A percentile compares a stretch with the other conserved stretches of the same genome.
phyloP scores from a whole-genome alignment of 2,113 vertebrate genomes.

The Callospermophilus lateralis region DNA sequence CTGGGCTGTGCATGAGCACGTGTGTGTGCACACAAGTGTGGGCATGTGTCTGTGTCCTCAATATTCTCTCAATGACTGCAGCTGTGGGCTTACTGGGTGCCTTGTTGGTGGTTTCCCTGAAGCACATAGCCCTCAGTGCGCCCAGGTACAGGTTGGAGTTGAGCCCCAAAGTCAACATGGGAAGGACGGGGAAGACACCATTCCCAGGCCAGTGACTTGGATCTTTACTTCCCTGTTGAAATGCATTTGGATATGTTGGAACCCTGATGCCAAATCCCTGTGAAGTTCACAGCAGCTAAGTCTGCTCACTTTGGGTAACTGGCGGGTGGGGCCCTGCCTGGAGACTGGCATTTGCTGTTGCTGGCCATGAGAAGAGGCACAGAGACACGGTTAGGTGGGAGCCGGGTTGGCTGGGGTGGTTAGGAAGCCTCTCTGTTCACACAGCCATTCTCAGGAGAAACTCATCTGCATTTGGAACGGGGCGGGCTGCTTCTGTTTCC shows the following conservation, averaged over 20 bases:
- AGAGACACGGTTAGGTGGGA: background rate
- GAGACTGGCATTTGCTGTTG: background rate
- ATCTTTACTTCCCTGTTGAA: too few species aligned
- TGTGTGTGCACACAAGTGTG: background rate
- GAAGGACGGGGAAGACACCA: too few species aligned
- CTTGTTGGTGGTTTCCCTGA: accelerated
- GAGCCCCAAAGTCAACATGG: accelerated
- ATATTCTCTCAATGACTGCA: background rate
- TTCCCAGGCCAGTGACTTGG: accelerated
- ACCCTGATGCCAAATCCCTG: background rate
- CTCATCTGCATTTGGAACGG: background rate
- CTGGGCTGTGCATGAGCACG: too few species aligned
- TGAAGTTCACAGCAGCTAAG: background rate
- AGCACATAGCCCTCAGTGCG: accelerated
- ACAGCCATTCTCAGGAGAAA: background rate
- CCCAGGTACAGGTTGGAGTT: background rate
- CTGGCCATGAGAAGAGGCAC: accelerated
- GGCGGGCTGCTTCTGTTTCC: background rate
- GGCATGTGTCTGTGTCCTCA: background rate
- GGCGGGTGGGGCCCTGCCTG: background rate
- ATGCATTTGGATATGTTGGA: background rate
- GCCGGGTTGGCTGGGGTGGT: accelerated
- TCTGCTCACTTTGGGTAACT: background rate
- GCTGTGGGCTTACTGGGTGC: accelerated
- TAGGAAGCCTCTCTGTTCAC: background rate